phyloP scores from a whole-genome alignment of 2,888 invertebrate species.

The Maniola hyperantus region DNA sequence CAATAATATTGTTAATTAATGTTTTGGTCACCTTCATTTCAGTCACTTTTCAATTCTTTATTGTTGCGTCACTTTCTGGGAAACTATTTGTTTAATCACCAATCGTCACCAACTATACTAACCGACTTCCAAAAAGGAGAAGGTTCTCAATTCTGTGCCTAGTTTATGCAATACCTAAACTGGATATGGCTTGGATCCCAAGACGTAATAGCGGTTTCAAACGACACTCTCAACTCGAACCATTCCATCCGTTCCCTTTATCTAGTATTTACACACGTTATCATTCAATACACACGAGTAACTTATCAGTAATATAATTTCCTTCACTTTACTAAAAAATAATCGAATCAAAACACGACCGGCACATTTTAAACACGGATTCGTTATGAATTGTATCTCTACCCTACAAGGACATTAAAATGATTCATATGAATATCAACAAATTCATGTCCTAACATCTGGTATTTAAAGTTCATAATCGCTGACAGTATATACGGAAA shows the following conservation, averaged over 20 bases:
- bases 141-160: too few species aligned
- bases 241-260: constrained; percentile 31
- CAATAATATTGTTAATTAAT: background rate
- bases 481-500: background rate
- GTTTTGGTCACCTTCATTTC: background rate
- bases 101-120: background rate
- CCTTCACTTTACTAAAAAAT: background rate
- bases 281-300: constrained; percentile 32
- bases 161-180: too few species aligned
- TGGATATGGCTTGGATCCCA: background rate
- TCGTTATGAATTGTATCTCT: constrained; percentile 21
- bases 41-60: background rate
- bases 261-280: constrained; percentile 45
- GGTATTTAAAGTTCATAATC: constrained; percentile 10
- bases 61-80: background rate
- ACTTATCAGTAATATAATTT: background rate
- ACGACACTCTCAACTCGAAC: background rate
- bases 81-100: background rate
- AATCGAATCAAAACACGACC: constrained; percentile 24
- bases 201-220: background rate
- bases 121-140: too few species aligned
- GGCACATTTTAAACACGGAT: constrained; percentile 18
- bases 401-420: constrained; percentile 16
- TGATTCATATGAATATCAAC: background rate
- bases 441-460: background rate